Percentiles rank a stretch among this genome's conserved stretches.
Evolutionary conservation across 2,888 invertebrate genomes (phyloP).

Genomic region (Colletes collaris): DNA sequence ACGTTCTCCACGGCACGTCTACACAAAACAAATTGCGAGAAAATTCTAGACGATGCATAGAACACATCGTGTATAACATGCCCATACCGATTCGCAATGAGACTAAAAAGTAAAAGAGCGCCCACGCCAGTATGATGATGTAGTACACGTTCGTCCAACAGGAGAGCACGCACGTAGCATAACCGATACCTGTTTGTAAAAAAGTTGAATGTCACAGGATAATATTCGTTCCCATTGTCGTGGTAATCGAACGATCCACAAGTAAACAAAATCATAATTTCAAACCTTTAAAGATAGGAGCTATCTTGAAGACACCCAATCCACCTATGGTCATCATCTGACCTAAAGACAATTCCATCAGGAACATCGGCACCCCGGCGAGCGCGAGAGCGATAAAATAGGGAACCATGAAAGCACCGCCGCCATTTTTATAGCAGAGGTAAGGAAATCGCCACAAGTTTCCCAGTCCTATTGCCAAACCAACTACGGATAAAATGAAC

Average conservation of each 20-base stretch:
- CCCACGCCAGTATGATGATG: conserved; percentile 99
- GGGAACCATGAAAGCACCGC: conserved; percentile 85
- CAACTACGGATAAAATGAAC: conserved; percentile 86
- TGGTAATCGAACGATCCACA: neutral
- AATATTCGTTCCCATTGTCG: neutral
- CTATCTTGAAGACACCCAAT: conserved; percentile 85
- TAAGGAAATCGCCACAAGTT: conserved; percentile 88
- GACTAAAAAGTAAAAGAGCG: conserved; percentile 98
- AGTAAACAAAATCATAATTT: neutral
- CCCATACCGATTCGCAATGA: conserved; percentile 90
- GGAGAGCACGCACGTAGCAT: conserved; percentile 98
- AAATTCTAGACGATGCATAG: no score
- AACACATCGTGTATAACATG: neutral
- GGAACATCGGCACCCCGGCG: conserved; percentile 86
- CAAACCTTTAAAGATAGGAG: conserved; percentile 85
- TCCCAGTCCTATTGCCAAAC: conserved; percentile 86
- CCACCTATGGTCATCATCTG: conserved; percentile 86
- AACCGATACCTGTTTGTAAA: conserved; percentile 90
- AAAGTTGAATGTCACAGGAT: neutral
- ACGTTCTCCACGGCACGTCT: conserved; percentile 97
- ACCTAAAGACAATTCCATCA: conserved; percentile 86
- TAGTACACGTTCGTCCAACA: conserved; percentile 99
- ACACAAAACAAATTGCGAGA: neutral
- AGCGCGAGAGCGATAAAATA: conserved; percentile 85
- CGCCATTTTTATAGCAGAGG: conserved; percentile 84